A percentile compares a stretch with the other conserved stretches of the same genome.
phyloP scores from a whole-genome alignment of 2,888 invertebrate species.

The Camponotus fellah region DNA sequence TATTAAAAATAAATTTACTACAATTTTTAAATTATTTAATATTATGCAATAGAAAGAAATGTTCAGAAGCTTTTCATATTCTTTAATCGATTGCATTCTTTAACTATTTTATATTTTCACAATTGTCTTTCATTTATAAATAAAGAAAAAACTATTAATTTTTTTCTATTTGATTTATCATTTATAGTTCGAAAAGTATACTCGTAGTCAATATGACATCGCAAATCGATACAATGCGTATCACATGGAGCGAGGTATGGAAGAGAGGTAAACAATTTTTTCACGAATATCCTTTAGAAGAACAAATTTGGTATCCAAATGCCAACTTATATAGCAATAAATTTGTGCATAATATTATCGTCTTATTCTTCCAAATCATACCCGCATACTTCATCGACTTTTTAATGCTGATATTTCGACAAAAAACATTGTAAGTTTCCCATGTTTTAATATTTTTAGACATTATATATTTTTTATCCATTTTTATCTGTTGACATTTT shows the following conservation, averaged over 20 bases:
- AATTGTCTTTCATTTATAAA: neutral
- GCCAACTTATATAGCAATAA: constrained; percentile 92
- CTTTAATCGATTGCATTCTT: neutral
- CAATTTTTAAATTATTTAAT: neutral
- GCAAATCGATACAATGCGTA: constrained; percentile 93
- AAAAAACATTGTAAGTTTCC: constrained; percentile 93
- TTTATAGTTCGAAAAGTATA: constrained; percentile 88
- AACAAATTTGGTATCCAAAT: constrained; percentile 95
- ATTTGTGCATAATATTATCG: constrained; percentile 90
- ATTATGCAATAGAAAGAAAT: neutral
- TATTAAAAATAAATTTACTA: neutral
- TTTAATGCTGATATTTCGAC: constrained; percentile 91
- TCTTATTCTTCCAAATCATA: constrained; percentile 92
- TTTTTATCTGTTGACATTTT: neutral
- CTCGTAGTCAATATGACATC: constrained; percentile 95
- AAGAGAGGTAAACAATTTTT: constrained; percentile 91
- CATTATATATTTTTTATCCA: neutral
- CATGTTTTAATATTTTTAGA: neutral
- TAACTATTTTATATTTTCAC: neutral
- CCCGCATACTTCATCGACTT: constrained; percentile 95
- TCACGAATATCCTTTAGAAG: constrained; percentile 93
- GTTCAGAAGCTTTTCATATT: neutral
- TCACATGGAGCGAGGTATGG: constrained; percentile 95
- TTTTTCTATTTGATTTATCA: neutral
- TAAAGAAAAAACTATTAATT: neutral